Percentiles rank a stretch among this genome's conserved stretches.
These are phyloP conservation scores for Crypturellus undulatus DNA, from an alignment of 2,113 vertebrate genomes.

Conservation along the genomic window DNA sequence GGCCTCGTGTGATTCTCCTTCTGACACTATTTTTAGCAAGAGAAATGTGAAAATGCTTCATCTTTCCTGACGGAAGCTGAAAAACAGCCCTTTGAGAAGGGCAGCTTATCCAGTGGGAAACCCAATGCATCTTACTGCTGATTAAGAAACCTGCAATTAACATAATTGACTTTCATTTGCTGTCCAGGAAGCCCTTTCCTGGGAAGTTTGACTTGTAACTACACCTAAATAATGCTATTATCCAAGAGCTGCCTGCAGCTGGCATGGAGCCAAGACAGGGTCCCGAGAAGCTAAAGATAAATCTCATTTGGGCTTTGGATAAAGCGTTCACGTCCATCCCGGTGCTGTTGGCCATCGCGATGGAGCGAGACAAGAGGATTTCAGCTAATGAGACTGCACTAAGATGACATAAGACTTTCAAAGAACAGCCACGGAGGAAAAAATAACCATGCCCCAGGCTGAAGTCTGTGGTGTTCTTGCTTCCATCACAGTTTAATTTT, in stretches of 20 bases:
- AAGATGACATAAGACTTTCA: background rate
- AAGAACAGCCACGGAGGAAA: background rate
- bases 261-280: background rate
- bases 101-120: background rate
- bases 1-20: background rate
- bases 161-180: background rate
- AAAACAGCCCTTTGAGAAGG: background rate
- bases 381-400: background rate
- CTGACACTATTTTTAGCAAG: background rate
- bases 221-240: background rate
- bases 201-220: background rate
- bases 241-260: background rate
- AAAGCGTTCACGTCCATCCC: slow-evolving; percentile 2
- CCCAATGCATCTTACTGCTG: background rate
- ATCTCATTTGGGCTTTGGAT: background rate
- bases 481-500: background rate
- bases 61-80: background rate
- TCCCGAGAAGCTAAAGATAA: background rate
- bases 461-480: background rate
- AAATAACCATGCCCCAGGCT: background rate
- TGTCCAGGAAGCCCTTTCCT: background rate
- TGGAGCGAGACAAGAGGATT: background rate
- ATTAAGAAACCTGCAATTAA: background rate
- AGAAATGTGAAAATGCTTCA: background rate
- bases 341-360: background rate